These are phyloP conservation scores for Drosophila suzukii DNA, from an alignment of 1,140 invertebrate genomes.

Conservation along the genomic window DNA sequence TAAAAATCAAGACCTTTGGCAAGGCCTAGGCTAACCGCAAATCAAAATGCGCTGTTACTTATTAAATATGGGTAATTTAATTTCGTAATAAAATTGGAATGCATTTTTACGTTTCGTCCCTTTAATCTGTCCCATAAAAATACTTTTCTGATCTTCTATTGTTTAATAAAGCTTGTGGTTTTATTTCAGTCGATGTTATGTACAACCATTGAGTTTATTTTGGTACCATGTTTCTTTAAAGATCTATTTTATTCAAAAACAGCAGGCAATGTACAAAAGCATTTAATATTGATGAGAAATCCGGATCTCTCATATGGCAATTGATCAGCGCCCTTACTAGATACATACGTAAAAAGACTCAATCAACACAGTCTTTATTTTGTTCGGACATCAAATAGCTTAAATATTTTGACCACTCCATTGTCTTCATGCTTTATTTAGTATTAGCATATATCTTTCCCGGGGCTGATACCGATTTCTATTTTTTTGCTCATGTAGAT, in stretches of 20 bases:
- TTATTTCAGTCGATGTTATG: not conserved
- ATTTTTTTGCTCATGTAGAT: constrained; percentile 47
- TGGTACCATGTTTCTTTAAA: not conserved
- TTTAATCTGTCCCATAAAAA: not conserved
- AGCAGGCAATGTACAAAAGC: constrained; percentile 10
- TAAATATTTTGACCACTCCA: constrained; percentile 60
- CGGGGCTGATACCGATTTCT: constrained; percentile 28
- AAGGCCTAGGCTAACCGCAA: not conserved
- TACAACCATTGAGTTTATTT: not conserved
- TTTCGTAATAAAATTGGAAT: too few species aligned
- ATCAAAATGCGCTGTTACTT: constrained; percentile 1
- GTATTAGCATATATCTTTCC: constrained; percentile 44
- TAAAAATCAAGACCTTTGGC: not conserved
- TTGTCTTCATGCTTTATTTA: constrained; percentile 32
- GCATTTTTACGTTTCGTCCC: too few species aligned
- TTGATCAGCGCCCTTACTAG: constrained; percentile 15
- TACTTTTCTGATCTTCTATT: not conserved
- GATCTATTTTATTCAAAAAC: constrained; percentile 8
- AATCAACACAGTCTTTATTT: constrained; percentile 54
- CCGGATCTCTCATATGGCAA: constrained; percentile 1
- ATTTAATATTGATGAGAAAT: constrained; percentile 1
- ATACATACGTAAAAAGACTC: constrained; percentile 23
- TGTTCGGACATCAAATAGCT: constrained; percentile 50
- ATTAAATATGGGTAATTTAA: not conserved
- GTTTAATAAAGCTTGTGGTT: not conserved